These are phyloP conservation scores for Chaenogobius annularis DNA, from an alignment of 2,113 vertebrate genomes.

Conservation along the genomic window DNA sequence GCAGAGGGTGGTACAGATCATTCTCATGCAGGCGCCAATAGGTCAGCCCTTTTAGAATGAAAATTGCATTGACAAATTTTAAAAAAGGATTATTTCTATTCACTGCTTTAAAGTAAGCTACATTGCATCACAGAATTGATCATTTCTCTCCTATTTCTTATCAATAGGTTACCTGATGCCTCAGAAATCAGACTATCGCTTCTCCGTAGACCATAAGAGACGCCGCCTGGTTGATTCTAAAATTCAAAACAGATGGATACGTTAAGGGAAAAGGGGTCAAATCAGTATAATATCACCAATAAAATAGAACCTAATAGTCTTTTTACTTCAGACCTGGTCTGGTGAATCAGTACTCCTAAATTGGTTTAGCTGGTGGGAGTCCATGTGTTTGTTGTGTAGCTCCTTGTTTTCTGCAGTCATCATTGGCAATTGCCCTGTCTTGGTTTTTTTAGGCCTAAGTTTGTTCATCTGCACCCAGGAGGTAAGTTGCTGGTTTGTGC, in stretches of 20 bases:
- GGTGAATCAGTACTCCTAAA: slow-evolving; percentile 40
- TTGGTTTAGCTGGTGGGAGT: slow-evolving; percentile 23
- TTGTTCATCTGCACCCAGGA: slow-evolving; percentile 93
- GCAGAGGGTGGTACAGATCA: slow-evolving; percentile 83
- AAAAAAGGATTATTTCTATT: not conserved
- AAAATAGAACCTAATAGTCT: not conserved
- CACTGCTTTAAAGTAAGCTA: not conserved
- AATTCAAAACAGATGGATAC: slow-evolving; percentile 53
- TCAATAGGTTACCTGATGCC: slow-evolving; percentile 84
- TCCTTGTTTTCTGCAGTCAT: slow-evolving; percentile 32
- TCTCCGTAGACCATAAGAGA: slow-evolving; percentile 80
- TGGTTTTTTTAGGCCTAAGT: slow-evolving; percentile 78
- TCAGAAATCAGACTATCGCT: slow-evolving; percentile 83
- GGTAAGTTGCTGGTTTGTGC: slow-evolving; percentile 81
- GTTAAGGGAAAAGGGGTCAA: slow-evolving; percentile 6
- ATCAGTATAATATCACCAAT: not conserved
- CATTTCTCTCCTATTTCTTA: not conserved
- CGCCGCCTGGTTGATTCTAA: slow-evolving; percentile 73
- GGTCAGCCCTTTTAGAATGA: slow-evolving; percentile 79
- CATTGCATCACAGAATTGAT: not conserved
- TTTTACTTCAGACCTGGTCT: slow-evolving; percentile 50
- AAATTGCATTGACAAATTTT: not conserved
- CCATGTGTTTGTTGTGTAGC: slow-evolving; percentile 19
- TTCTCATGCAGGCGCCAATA: slow-evolving; percentile 90
- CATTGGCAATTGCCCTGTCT: slow-evolving; percentile 29